Base-by-base conservation (phyloP, 2,113 vertebrate genomes). In the Phylloscopus trochilus region DNA sequence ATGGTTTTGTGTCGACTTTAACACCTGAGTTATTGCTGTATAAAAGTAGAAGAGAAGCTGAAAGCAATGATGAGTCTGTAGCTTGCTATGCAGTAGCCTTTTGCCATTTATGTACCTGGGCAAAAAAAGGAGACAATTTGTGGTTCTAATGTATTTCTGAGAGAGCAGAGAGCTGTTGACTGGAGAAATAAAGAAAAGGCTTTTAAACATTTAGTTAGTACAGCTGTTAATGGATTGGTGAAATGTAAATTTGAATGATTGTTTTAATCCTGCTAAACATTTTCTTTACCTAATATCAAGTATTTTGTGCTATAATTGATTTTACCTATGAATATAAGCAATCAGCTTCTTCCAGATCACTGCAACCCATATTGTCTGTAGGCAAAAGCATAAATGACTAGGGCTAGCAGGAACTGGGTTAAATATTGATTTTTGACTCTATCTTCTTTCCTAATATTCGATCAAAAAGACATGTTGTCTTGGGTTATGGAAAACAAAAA, bases 181-280 rank as follows among this genome's bases (percentile, higher is more conserved):
- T 82, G 81, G 66, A 95, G 78, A 86, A 97, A 66, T 52, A 49
- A 56, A n/a, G n/a, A n/a, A n/a, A 35, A 92, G 43, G 6, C 7
- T 55, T 53, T 80, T 84, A 13, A 63, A 76, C 28, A 15, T 87
- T 79, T 82, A 43, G n/a, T 76, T 79, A 64, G 44, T 93, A 55
- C 55, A 85, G 23, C 55, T 7, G 4, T 89, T 90, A 86, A 86
- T 20, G 55, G 37, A 78, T 82, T n/a, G 55, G 68, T 13, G 2
- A 90, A 93, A 92, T 30, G 31, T 87, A 79, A 83, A 94, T 64
- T 43, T 63, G 83, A 68, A 60, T 77, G 30, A 64, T 92, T 92
- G 13, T 83, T 96, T 93, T 88, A 93, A 90, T 91, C 47, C 79
- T 81, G 35, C 49, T 95, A 74, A 90, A 93, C 24, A 79, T 91